Conservation (phyloP, 2,113 vertebrate species). For the Chloebia gouldiae region DNA sequence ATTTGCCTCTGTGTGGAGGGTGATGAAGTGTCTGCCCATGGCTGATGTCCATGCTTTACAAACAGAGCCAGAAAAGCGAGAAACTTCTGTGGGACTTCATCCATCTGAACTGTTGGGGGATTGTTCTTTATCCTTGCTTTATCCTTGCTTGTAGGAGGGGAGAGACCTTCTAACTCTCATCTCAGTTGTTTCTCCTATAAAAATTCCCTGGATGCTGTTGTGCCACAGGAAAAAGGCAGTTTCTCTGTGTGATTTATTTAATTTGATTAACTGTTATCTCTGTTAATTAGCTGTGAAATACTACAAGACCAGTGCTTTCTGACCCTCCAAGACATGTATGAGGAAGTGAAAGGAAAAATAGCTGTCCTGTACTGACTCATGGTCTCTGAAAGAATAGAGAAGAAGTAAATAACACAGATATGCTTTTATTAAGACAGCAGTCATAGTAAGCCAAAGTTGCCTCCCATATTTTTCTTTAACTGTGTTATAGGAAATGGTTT, state of each 20-base stretch:
- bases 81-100: rapidly evolving
- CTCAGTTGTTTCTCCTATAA: background rate
- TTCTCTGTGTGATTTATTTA: background rate
- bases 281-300: background rate
- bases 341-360: background rate
- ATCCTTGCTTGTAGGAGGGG: background rate
- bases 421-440: background rate
- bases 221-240: background rate
- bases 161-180: background rate
- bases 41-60: rapidly evolving
- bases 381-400: background rate
- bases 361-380: background rate
- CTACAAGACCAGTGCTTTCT: background rate
- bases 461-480: constrained; percentile 49
- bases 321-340: background rate
- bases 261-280: background rate
- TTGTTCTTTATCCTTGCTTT: background rate
- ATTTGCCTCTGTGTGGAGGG: background rate
- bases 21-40: background rate
- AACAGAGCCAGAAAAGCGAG: background rate
- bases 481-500: constrained; percentile 52
- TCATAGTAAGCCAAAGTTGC: constrained; percentile 20
- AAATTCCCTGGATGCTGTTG: background rate
- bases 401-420: background rate
- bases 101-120: background rate